phyloP scores from a whole-genome alignment of 2,888 invertebrate genomes.

The Hipparchia semele region DNA sequence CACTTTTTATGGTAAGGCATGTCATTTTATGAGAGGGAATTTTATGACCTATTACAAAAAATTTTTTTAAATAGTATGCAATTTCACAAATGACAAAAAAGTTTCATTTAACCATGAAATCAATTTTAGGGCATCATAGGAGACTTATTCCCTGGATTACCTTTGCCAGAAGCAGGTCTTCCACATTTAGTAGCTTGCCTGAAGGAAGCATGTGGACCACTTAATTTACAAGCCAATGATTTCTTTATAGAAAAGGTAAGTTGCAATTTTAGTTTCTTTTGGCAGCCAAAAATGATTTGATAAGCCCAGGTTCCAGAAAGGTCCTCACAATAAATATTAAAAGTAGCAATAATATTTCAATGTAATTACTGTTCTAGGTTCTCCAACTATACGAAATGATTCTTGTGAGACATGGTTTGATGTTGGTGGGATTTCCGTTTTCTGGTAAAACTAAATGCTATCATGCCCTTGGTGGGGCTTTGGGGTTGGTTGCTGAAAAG shows the following conservation, averaged over 20 bases:
- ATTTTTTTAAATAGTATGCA: too few species aligned
- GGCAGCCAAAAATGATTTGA: not conserved
- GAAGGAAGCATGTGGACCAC: conserved; percentile 85
- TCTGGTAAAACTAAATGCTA: conserved; percentile 96
- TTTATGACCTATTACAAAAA: too few species aligned
- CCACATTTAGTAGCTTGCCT: conserved; percentile 75
- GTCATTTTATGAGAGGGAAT: not conserved
- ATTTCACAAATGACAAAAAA: too few species aligned
- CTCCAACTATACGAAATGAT: conserved; percentile 97
- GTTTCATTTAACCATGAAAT: not conserved
- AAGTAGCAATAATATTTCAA: not conserved
- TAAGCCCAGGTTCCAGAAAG: not conserved
- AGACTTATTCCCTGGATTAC: conserved; percentile 95
- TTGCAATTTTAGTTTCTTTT: not conserved
- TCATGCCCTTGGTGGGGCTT: conserved; percentile 90
- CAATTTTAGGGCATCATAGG: conserved; percentile 91
- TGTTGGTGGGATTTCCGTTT: conserved; percentile 96
- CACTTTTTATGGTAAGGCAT: conserved; percentile 88
- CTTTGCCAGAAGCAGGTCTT: conserved; percentile 91
- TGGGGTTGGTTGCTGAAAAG: conserved; percentile 90
- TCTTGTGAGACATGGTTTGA: conserved; percentile 95
- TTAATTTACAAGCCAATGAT: conserved; percentile 92
- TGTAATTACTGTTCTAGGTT: conserved; percentile 52
- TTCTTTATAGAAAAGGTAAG: conserved; percentile 91
- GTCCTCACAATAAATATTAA: not conserved